Percentiles rank a stretch among this genome's conserved stretches.
These are phyloP conservation scores for Jaculus jaculus DNA, from an alignment of 2,113 vertebrate genomes.

Conservation along the genomic window DNA sequence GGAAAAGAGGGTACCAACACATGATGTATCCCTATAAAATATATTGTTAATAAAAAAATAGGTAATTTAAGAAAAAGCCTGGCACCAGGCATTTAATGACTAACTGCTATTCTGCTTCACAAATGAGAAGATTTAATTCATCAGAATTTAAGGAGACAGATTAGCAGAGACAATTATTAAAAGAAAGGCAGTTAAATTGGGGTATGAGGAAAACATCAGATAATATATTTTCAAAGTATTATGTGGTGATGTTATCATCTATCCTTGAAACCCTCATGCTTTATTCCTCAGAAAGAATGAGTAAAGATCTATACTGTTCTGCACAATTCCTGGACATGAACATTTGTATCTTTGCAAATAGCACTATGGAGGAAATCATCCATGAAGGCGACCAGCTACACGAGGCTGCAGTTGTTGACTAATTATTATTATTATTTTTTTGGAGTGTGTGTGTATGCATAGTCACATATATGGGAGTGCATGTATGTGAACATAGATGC, in stretches of 20 bases:
- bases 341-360: background rate
- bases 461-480: no score
- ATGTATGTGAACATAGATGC: no score
- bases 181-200: background rate
- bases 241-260: background rate
- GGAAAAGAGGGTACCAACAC: no score
- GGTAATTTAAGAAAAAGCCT: background rate
- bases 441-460: background rate
- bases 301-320: background rate
- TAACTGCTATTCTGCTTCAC: background rate
- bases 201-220: background rate
- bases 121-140: background rate
- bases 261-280: background rate
- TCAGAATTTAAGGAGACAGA: background rate
- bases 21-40: no score
- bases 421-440: background rate
- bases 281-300: slow-evolving; percentile 30
- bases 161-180: background rate
- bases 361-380: background rate
- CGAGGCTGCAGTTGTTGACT: background rate
- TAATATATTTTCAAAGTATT: background rate
- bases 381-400: background rate
- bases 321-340: slow-evolving; percentile 3
- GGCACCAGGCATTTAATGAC: background rate
- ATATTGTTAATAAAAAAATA: no score